Conservation (phyloP, 2,113 vertebrate species). For the Smithornis capensis region DNA sequence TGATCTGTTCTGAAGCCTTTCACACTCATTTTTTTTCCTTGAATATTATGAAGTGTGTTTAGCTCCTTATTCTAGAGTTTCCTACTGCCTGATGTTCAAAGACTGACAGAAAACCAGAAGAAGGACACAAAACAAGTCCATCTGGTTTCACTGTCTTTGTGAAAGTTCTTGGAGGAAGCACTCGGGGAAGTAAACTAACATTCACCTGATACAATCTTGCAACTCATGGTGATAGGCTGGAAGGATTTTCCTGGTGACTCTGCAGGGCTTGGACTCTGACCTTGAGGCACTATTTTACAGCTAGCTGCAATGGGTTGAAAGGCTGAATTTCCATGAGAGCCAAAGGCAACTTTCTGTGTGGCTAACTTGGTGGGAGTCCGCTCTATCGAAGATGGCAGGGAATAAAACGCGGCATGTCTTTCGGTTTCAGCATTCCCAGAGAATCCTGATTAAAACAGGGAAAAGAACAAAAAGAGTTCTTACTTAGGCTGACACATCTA, state of each 20-base stretch:
- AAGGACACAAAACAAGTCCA: neutral
- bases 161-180: too few species aligned
- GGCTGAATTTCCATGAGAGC: conserved; percentile 95
- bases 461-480: conserved; percentile 61
- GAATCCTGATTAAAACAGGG: conserved; percentile 76
- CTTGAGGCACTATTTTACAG: conserved; percentile 95
- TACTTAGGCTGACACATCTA: conserved; percentile 45
- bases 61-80: neutral
- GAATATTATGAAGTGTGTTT: neutral
- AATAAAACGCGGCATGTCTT: conserved; percentile 75
- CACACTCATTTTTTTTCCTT: neutral
- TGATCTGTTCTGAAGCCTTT: neutral
- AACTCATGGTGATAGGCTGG: conserved; percentile 99
- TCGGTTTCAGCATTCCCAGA: conserved; percentile 78
- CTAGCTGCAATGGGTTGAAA: conserved; percentile 98
- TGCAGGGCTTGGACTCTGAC: conserved; percentile 85
- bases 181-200: neutral
- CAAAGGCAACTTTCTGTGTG: conserved; percentile 87
- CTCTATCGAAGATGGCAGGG: conserved; percentile 82
- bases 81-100: neutral
- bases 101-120: neutral
- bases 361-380: conserved; percentile 88
- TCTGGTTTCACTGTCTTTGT: neutral
- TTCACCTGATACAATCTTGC: conserved; percentile 98
- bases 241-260: conserved; percentile 97